These are phyloP conservation scores for Ctenomys sociabilis DNA, from an alignment of 2,113 vertebrate species.

Conservation along the genomic window DNA sequence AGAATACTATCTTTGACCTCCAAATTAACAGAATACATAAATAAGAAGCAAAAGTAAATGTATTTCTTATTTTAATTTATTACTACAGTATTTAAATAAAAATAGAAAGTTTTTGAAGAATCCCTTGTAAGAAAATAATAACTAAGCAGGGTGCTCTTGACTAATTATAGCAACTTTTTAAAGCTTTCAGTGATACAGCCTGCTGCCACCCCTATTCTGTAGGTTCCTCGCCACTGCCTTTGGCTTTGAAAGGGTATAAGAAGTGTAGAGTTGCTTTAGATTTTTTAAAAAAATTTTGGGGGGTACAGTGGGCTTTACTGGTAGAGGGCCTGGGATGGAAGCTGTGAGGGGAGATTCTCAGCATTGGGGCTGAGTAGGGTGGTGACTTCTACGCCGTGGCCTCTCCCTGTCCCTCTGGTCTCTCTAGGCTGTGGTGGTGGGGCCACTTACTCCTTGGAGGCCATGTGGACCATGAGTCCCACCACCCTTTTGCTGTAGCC, in stretches of 20 bases:
- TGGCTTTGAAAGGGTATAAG: not conserved
- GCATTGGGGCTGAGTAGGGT: too few species aligned
- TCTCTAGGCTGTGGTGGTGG: too few species aligned
- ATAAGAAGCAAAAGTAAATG: not conserved
- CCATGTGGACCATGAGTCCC: too few species aligned
- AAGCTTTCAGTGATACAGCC: not conserved
- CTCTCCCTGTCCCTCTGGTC: too few species aligned
- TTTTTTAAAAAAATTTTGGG: too few species aligned
- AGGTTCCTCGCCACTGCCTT: too few species aligned
- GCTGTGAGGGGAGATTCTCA: too few species aligned
- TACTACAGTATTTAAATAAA: not conserved
- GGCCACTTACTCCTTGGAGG: too few species aligned
- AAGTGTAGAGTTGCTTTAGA: not conserved
- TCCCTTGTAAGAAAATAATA: not conserved
- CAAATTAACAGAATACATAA: not conserved
- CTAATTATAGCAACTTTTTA: not conserved
- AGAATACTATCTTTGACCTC: not conserved
- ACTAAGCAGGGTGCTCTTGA: not conserved
- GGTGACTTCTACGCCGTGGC: too few species aligned
- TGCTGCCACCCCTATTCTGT: not conserved
- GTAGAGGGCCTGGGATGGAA: too few species aligned
- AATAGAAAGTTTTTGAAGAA: not conserved
- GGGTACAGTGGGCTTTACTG: too few species aligned
- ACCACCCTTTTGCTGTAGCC: too few species aligned
- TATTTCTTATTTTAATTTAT: not conserved